Conservation (phyloP, 37 sponge, comb jelly and placozoan genomes). For the Halisarca cf. caerulea region DNA sequence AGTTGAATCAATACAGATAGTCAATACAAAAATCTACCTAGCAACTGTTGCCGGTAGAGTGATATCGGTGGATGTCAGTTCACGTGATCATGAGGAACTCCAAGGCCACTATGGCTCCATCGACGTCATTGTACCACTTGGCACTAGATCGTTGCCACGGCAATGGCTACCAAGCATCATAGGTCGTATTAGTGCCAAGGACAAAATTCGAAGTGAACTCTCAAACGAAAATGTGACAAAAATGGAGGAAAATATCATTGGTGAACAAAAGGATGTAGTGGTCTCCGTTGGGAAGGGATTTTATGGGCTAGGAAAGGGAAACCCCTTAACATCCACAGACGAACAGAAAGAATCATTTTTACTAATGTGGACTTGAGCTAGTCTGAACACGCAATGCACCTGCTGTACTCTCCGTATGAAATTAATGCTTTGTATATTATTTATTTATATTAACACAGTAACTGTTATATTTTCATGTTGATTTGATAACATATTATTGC, state of each 20-base stretch:
- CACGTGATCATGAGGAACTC: conserved; percentile 19
- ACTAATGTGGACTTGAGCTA: neutral
- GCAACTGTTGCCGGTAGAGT: conserved; percentile 28
- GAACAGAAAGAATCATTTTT: neutral
- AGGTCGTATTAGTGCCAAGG: conserved; percentile 69
- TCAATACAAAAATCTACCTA: neutral
- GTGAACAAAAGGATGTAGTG: conserved; percentile 40
- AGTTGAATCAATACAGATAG: neutral
- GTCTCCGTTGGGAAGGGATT: conserved; percentile 64
- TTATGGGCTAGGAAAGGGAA: conserved; percentile 39
- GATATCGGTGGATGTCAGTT: conserved; percentile 1
- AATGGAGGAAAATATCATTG: conserved; percentile 52
- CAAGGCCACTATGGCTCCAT: conserved; percentile 51
- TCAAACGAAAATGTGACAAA: conserved; percentile 39
- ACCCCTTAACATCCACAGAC: neutral
- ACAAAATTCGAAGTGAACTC: conserved; percentile 44
- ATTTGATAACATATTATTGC: no score
- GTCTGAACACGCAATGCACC: no score
- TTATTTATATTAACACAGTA: neutral
- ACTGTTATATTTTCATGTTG: no score
- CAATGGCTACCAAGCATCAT: conserved; percentile 83
- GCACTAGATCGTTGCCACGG: conserved; percentile 49
- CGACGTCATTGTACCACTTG: conserved; percentile 44
- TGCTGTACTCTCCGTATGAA: no score
- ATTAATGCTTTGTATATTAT: no score